Base-by-base conservation (phyloP, 2,888 invertebrate species). In the Nomada goodeniana region DNA sequence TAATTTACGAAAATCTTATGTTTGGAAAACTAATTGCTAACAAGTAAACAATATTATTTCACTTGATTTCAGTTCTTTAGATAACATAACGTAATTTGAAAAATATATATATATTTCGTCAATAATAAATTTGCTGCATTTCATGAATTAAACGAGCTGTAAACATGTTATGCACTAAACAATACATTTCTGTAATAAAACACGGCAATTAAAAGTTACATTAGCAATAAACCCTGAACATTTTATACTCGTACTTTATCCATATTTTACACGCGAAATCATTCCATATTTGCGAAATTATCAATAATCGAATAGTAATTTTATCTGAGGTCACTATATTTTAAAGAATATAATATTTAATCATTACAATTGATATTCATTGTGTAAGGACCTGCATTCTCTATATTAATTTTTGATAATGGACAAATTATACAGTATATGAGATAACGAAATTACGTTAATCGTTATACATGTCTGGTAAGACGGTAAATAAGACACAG, bases 281-380 rank as follows among this genome's bases (percentile, higher is more conserved):
- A 85, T 85, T 86, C 68, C 77, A 84, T 80, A 65, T 59, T 77
- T 23, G 57, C 76, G 47, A 44, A 68, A 60, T 53, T 72, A 57
- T 68, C 18, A 70, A 70, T 20, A 44, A 59, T 53, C 52, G 55
- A 63, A 23, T 52, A 50, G 53, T 20, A 15, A 36, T 70, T 83
- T 57, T 68, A 60, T 42, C 59, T 36, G 23, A n/a, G 42, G 59
- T 55, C 20, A 29, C 18, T 65, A 23, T 65, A 36, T 64, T 65
- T 76, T 70, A 65, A 57, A 47, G 59, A 82, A 64, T 26, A 50
- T 61, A 18, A 64, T 55, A 64, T 70, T 50, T 52, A 26, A 80
- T n/a, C 63, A 26, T 29, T 65, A 15, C 18, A 50, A 26, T 29
- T 65, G n/a, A 50, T 50, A 50, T 18, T 50, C 26, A 29, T 59